Conservation (phyloP, 2,113 vertebrate species). For the Daboia siamensis region DNA sequence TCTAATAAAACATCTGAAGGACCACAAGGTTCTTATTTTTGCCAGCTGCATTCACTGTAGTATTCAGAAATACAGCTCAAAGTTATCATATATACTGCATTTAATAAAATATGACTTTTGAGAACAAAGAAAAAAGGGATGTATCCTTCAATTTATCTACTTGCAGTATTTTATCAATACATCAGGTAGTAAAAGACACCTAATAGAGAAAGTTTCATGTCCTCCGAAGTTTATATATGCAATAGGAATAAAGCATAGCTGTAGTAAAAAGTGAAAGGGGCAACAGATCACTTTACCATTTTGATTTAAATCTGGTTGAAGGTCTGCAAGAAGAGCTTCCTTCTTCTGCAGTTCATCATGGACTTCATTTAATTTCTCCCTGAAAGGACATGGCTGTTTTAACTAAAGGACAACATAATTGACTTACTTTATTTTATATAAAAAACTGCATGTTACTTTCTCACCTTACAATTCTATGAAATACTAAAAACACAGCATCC, state of each 20-base stretch:
- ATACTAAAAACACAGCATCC: not conserved
- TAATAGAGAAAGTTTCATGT: not conserved
- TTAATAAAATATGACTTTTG: not conserved
- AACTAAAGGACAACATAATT: not conserved
- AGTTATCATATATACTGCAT: too few relatives aligned
- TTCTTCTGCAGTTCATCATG: conserved; percentile 97
- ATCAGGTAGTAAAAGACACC: not conserved
- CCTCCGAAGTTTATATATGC: not conserved
- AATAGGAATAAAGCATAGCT: too few relatives aligned
- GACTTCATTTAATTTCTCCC: conserved; percentile 92
- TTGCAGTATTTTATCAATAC: not conserved
- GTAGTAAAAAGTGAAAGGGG: fast-evolving
- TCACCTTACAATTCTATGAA: not conserved
- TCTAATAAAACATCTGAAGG: not conserved
- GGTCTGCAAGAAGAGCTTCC: conserved; percentile 90
- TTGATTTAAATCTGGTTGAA: conserved; percentile 88
- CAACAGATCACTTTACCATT: conserved; percentile 67
- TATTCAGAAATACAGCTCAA: not conserved
- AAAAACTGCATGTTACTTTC: not conserved
- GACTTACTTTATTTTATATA: not conserved
- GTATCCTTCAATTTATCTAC: not conserved
- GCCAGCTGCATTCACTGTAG: not conserved
- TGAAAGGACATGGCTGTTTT: conserved; percentile 50
- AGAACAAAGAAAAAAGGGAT: not conserved
- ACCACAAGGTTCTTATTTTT: not conserved